phyloP scores from a whole-genome alignment of 1,140 invertebrate species.

The Papilio polyxenes region DNA sequence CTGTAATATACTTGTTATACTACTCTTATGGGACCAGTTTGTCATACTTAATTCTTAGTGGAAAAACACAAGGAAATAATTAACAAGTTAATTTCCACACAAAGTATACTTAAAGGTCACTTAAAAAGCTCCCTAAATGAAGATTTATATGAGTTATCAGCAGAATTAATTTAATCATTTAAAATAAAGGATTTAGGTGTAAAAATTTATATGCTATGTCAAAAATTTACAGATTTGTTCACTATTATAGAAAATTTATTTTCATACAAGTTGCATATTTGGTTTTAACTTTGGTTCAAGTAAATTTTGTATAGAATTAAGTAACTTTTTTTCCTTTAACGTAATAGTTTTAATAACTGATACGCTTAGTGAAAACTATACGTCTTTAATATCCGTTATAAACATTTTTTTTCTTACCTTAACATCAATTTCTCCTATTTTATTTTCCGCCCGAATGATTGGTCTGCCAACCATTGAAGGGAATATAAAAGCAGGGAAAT shows the following conservation, averaged over 20 bases:
- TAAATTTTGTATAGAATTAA: not conserved
- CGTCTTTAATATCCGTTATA: not conserved
- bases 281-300: not conserved
- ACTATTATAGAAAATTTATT: not conserved
- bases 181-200: not conserved
- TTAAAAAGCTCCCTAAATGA: not conserved
- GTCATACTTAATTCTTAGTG: too few relatives aligned
- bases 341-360: slow-evolving; percentile 24
- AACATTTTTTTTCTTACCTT: slow-evolving; percentile 87
- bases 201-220: not conserved
- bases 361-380: not conserved
- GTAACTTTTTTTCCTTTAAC: not conserved
- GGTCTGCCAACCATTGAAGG: slow-evolving; percentile 99
- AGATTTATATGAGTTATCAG: not conserved
- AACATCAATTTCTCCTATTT: slow-evolving; percentile 99
- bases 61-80: not conserved
- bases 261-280: not conserved
- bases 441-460: slow-evolving; percentile 97
- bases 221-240: not conserved
- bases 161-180: not conserved
- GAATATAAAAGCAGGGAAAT: slow-evolving; percentile 99
- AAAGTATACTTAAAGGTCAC: not conserved
- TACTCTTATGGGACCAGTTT: too few relatives aligned
- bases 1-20: too few relatives aligned
- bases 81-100: not conserved